Conservation (phyloP, 2,113 vertebrate species). For the Aix galericulata region DNA sequence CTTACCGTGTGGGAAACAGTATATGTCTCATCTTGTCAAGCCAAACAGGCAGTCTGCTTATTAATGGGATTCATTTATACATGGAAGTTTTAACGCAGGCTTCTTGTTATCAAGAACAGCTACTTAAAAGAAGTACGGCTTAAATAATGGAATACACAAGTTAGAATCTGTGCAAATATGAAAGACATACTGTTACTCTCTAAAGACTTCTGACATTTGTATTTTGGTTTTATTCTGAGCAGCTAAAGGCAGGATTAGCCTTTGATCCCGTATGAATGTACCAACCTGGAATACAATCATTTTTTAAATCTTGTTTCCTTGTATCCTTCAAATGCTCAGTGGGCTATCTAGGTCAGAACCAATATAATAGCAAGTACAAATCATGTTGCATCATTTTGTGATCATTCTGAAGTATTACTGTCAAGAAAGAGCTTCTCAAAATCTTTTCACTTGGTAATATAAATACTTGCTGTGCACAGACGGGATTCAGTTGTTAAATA, state of each 20-base stretch:
- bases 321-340: not conserved
- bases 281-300: not conserved
- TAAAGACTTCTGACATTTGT: constrained; percentile 29
- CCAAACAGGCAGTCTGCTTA: not conserved
- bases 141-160: not conserved
- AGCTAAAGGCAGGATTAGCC: constrained; percentile 38
- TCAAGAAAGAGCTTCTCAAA: constrained; percentile 8
- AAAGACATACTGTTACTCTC: not conserved
- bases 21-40: constrained; percentile 2
- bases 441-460: constrained; percentile 14
- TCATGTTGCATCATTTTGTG: not conserved
- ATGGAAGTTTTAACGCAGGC: not conserved
- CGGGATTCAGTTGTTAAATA: constrained; percentile 34
- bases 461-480: not conserved
- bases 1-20: not conserved
- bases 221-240: not conserved
- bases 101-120: not conserved
- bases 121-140: not conserved
- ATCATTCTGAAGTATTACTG: constrained; percentile 15
- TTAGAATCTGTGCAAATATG: not conserved
- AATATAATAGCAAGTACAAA: not conserved
- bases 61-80: constrained; percentile 40
- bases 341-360: not conserved
- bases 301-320: not conserved
- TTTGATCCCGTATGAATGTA: constrained; percentile 35